A percentile compares a stretch with the other conserved stretches of the same genome.
Evolutionary conservation across 1,140 invertebrate genomes (phyloP).

Genomic region (Potamilus streckersoni): DNA sequence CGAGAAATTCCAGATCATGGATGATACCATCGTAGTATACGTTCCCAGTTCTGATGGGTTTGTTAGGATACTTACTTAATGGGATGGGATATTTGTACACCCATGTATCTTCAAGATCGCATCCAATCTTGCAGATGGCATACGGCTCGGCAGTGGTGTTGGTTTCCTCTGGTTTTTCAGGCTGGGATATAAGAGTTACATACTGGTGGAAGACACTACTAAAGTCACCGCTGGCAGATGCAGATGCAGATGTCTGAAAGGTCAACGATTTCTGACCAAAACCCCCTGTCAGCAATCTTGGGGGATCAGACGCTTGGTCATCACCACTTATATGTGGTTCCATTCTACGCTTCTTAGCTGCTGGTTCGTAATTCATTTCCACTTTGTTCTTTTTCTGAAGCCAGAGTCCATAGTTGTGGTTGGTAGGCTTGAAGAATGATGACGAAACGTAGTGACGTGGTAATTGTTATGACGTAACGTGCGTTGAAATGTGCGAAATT

Average conservation of each 20-base stretch:
- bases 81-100: constrained; percentile 44
- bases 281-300: constrained; percentile 8
- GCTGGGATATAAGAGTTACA: constrained; percentile 36
- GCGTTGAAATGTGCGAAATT: too few species aligned
- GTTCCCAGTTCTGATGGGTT: constrained; percentile 46
- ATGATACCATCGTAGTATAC: constrained; percentile 45
- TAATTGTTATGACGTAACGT: too few species aligned
- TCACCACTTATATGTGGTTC: constrained; percentile 24
- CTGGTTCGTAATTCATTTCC: constrained; percentile 24
- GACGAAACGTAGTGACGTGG: too few species aligned
- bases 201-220: constrained; percentile 39
- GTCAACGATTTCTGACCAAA: constrained; percentile 18
- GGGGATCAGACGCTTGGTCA: constrained; percentile 13
- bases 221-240: constrained; percentile 33
- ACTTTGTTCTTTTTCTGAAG: too few species aligned
- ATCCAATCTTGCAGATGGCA: constrained; percentile 34
- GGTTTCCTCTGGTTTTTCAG: constrained; percentile 20
- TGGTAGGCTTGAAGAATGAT: too few species aligned
- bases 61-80: constrained; percentile 40
- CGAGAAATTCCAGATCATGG: constrained; percentile 40
- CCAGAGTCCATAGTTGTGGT: too few species aligned
- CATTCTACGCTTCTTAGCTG: constrained; percentile 25
- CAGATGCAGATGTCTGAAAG: constrained; percentile 11
- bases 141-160: not conserved
- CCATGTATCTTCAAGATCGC: constrained; percentile 49